A percentile compares a stretch with the other conserved stretches of the same genome.
Conservation (phyloP, 2,797 vertebrate genomes). For the Anguilla pacifica region DNA sequence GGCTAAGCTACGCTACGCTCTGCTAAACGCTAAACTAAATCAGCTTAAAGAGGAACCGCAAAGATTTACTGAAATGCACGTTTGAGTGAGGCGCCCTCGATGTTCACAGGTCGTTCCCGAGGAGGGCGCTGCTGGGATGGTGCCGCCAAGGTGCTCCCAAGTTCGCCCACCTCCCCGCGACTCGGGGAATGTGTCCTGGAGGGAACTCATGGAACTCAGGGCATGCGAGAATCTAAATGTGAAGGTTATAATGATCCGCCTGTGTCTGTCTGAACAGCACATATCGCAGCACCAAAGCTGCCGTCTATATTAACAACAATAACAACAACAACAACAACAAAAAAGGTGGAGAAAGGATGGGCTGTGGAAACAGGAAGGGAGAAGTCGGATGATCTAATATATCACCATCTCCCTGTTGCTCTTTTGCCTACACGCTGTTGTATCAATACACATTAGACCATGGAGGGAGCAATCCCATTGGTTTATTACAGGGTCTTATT, state of each 20-base stretch:
- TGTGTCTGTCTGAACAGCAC: constrained; percentile 20
- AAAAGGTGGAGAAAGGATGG: not conserved
- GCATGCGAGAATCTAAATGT: constrained; percentile 4
- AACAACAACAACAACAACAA: too few species aligned
- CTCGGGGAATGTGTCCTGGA: not conserved
- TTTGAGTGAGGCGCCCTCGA: not conserved
- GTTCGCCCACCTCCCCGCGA: not conserved
- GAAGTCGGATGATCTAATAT: too few species aligned
- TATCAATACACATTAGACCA: not conserved
- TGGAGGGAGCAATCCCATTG: not conserved
- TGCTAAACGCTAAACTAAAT: not conserved
- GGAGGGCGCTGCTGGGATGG: not conserved
- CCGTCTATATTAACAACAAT: not conserved
- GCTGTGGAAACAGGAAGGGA: not conserved
- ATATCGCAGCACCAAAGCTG: not conserved
- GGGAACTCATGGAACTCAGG: constrained; percentile 18
- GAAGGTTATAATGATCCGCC: constrained; percentile 23
- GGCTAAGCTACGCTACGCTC: not conserved
- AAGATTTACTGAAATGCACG: not conserved
- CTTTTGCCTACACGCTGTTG: not conserved
- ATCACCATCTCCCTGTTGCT: not conserved
- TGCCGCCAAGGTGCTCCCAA: not conserved
- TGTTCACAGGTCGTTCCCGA: not conserved
- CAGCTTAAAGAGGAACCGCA: not conserved
- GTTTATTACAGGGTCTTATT: not conserved